These are phyloP conservation scores for Sminthurinus signatus DNA, from an alignment of 1,140 invertebrate species.

Conservation along the genomic window DNA sequence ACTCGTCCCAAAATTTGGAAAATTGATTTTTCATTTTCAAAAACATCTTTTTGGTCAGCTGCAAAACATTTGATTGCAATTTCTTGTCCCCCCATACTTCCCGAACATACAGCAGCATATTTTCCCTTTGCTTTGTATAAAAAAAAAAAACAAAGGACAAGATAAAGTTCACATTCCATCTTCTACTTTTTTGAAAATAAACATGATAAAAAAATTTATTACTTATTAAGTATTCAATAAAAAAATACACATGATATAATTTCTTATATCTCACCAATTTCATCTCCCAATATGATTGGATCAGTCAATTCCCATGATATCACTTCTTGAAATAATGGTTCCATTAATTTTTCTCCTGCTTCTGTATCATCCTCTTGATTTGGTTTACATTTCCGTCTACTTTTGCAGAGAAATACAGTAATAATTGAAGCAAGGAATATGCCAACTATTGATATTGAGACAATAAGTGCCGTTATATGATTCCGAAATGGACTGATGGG, in stretches of 20 bases:
- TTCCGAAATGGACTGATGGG: neutral
- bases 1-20: conserved; percentile 21
- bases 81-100: conserved; percentile 11
- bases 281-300: conserved; percentile 25
- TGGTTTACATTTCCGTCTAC: neutral
- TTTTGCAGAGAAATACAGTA: neutral
- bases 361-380: neutral
- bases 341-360: conserved; percentile 19
- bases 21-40: conserved; percentile 38
- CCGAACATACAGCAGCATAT: conserved; percentile 30
- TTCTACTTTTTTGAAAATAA: no score
- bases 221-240: conserved; percentile 1
- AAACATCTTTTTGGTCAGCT: conserved; percentile 33
- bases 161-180: neutral
- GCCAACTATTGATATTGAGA: neutral
- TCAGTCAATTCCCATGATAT: conserved; percentile 16
- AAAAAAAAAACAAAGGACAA: neutral
- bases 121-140: conserved; percentile 32
- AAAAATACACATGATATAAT: neutral
- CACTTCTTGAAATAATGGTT: neutral
- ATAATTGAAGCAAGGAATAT: neutral
- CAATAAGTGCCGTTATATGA: neutral
- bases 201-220: neutral
- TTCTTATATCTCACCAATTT: conserved; percentile 14
- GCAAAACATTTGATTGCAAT: conserved; percentile 33